Conservation (phyloP, 2,113 vertebrate species). For the Cnemophilus loriae region DNA sequence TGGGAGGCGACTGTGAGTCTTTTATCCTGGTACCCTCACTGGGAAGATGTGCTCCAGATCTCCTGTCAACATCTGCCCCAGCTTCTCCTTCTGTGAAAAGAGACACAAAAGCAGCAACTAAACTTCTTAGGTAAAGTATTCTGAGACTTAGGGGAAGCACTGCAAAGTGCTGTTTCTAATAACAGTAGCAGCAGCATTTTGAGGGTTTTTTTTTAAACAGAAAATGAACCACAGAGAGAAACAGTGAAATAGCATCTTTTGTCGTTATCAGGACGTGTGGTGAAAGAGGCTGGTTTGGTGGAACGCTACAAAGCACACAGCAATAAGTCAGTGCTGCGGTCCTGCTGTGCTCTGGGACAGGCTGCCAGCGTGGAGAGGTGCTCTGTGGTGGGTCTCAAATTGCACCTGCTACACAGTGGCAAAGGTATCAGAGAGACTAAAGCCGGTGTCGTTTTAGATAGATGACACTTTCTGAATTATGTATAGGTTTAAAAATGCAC, state of each 20-base stretch:
- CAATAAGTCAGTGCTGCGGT: accelerated
- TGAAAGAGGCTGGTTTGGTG: accelerated
- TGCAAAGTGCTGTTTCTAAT: background rate
- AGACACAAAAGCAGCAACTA: background rate
- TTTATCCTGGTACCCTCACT: background rate
- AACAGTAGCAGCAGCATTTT: background rate
- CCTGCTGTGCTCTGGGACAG: background rate
- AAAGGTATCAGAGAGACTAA: background rate
- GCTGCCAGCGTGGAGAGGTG: background rate
- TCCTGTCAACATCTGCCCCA: background rate
- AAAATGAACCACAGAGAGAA: background rate
- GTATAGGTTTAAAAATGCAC: background rate
- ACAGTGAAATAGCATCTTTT: background rate
- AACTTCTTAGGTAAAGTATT: background rate
- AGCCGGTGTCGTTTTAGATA: background rate
- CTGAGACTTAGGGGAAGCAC: background rate
- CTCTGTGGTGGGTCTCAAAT: background rate
- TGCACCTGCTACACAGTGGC: background rate
- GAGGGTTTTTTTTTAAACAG: background rate
- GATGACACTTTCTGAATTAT: background rate
- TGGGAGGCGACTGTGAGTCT: background rate
- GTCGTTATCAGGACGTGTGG: accelerated
- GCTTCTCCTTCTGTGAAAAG: background rate
- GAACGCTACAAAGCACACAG: background rate
- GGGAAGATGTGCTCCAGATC: background rate